Percentiles rank a stretch among this genome's conserved stretches.
Evolutionary conservation across 2,797 vertebrate species (phyloP).

Genomic region (Rhodeus uyekii): DNA sequence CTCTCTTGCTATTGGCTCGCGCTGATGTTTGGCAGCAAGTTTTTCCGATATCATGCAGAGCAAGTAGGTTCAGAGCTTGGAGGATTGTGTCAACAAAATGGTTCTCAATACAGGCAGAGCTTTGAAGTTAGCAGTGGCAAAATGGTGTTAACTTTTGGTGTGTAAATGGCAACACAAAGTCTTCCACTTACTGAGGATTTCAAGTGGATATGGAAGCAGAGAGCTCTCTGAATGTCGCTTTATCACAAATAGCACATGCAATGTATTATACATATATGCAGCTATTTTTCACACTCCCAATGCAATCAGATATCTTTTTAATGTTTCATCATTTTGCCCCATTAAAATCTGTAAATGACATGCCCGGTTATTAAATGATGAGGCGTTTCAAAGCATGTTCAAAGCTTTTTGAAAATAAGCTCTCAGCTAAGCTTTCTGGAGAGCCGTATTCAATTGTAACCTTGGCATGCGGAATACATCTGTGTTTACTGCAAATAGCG

Average conservation of each 20-base stretch:
- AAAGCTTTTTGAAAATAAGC: constrained; percentile 34
- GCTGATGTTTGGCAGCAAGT: background rate
- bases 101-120: constrained; percentile 28
- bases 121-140: constrained; percentile 43
- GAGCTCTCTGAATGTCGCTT: background rate
- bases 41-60: constrained; percentile 36
- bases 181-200: constrained; percentile 8
- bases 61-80: constrained; percentile 22
- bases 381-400: constrained; percentile 22
- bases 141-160: constrained; percentile 40
- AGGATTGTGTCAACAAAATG: constrained; percentile 36
- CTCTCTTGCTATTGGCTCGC: background rate
- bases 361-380: constrained; percentile 40
- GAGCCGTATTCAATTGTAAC: constrained; percentile 25
- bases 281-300: constrained; percentile 22
- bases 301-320: constrained; percentile 27
- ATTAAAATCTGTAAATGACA: constrained; percentile 28
- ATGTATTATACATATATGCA: constrained; percentile 24
- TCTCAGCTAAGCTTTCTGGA: constrained; percentile 25
- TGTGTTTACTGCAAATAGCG: constrained; percentile 54
- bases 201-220: constrained; percentile 24
- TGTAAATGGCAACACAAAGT: constrained; percentile 14
- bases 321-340: constrained; percentile 9
- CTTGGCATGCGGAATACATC: constrained; percentile 30
- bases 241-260: background rate